Base-by-base conservation (phyloP, 2,888 invertebrate genomes). In the Ashinkailepas kermadecensis region DNA sequence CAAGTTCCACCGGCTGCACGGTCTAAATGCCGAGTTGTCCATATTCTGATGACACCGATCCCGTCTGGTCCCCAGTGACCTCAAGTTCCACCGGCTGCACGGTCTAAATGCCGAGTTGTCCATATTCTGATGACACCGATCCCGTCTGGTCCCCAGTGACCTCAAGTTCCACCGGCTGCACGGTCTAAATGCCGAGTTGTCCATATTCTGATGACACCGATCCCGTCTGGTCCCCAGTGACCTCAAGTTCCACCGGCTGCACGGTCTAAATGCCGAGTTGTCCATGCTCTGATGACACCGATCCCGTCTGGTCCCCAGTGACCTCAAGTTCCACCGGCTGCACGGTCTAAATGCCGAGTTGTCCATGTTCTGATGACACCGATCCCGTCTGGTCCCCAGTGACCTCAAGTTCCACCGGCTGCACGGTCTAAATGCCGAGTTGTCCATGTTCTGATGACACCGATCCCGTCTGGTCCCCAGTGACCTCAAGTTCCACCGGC, bases 131-230 rank as follows among this genome's bases (percentile, higher is more conserved):
- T 39, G 39, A 39, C 39, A 39, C 39, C 4, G 39, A 1, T 39
- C 39, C 39, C 39, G 39, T 39, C 39, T 21, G 81, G 83, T 84
- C 86, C 86, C 65, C 86, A 93, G 93, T 82, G 93, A 94, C 86
- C 90, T 96, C 86, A 91, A 94, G 82, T 97, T 97, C 88, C 96
- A 97, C 87, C 92, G 92, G 82, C 91, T 95, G 21, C 96, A 96
- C 87, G 96, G 96, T 0, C 92, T 93, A 85, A 96, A 97, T 88
- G 95, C 95, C 0, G 39, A 39, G 39, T 39, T 39, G 4, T 39
- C 39, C 39, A 39, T 39, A 4, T 39, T 39, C 39, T 39, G 39
- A 39, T 39, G 39, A 39, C 39, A 39, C 39, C 4, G 39, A 1
- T 39, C 39, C 39, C 39, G 39, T 39, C 39, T 21, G 81, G 83